Evolutionary conservation across 1,140 invertebrate species (phyloP).

Genomic region (Goniozus legneri): DNA sequence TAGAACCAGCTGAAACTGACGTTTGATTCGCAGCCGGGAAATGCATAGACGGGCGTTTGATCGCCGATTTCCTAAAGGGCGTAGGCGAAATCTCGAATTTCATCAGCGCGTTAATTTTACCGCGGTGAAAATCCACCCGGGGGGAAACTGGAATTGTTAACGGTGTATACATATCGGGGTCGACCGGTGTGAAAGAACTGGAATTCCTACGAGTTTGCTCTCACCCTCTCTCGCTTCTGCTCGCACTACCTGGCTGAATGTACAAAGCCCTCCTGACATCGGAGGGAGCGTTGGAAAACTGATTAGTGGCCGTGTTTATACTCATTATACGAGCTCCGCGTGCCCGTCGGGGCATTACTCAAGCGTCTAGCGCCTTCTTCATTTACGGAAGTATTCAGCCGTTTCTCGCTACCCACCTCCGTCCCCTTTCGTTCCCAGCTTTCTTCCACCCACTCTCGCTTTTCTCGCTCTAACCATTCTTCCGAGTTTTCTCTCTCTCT

Average conservation of each 20-base stretch:
- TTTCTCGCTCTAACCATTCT: too few species aligned
- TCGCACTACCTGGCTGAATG: neutral
- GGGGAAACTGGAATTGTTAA: neutral
- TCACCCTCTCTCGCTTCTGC: neutral
- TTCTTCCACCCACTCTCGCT: too few species aligned
- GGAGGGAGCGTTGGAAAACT: neutral
- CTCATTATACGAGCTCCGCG: conserved; percentile 5
- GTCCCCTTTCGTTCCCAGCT: too few species aligned
- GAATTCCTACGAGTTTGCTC: neutral
- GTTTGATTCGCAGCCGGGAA: too few species aligned
- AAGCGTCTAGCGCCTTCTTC: conserved; percentile 6
- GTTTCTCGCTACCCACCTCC: neutral
- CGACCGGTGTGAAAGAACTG: neutral
- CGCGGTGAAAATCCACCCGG: too few species aligned
- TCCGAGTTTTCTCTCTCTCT: too few species aligned
- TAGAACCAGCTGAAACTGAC: too few species aligned
- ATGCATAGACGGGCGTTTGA: too few species aligned
- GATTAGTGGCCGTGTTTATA: conserved; percentile 9
- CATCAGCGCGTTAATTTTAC: too few species aligned
- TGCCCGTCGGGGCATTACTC: neutral
- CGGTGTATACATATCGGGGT: neutral
- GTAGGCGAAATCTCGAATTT: too few species aligned
- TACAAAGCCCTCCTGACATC: neutral
- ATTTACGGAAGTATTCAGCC: conserved; percentile 7
- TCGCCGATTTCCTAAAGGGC: too few species aligned